These are phyloP conservation scores for Ophiodon elongatus DNA, from an alignment of 2,113 vertebrate genomes.

Conservation along the genomic window DNA sequence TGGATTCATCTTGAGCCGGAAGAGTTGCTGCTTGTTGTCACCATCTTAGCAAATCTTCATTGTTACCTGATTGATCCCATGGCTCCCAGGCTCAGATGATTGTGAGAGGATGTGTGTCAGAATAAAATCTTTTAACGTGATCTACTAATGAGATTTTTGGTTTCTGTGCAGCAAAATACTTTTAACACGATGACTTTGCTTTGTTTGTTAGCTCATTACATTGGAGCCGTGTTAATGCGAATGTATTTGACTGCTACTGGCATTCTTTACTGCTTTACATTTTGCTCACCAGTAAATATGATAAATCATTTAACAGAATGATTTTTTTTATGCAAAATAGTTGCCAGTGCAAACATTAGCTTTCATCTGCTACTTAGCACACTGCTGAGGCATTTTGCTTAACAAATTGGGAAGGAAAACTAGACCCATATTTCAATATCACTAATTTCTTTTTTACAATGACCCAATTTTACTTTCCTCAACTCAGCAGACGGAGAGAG, in stretches of 20 bases:
- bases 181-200: not conserved
- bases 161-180: not conserved
- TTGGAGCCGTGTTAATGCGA: conserved; percentile 5
- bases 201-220: conserved; percentile 27
- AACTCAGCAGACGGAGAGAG: conserved; percentile 76
- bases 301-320: conserved; percentile 64
- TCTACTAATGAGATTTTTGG: not conserved
- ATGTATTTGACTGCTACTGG: conserved; percentile 51
- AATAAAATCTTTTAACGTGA: conserved; percentile 9
- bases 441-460: conserved; percentile 67
- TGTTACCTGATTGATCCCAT: not conserved
- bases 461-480: conserved; percentile 77
- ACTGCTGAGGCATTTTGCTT: conserved; percentile 65
- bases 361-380: conserved; percentile 63
- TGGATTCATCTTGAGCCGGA: not conserved
- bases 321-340: conserved; percentile 71
- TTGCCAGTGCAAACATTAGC: conserved; percentile 70
- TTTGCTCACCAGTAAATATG: conserved; percentile 53
- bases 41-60: not conserved
- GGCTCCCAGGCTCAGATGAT: not conserved
- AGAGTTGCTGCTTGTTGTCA: not conserved
- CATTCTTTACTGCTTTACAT: conserved; percentile 65
- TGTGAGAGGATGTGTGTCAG: not conserved
- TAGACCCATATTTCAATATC: conserved; percentile 59
- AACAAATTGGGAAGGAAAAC: conserved; percentile 71